A percentile compares a stretch with the other conserved stretches of the same genome.
These are phyloP conservation scores for Coranthus polyacanthus DNA, from an alignment of 2,797 vertebrate genomes.

Conservation along the genomic window DNA sequence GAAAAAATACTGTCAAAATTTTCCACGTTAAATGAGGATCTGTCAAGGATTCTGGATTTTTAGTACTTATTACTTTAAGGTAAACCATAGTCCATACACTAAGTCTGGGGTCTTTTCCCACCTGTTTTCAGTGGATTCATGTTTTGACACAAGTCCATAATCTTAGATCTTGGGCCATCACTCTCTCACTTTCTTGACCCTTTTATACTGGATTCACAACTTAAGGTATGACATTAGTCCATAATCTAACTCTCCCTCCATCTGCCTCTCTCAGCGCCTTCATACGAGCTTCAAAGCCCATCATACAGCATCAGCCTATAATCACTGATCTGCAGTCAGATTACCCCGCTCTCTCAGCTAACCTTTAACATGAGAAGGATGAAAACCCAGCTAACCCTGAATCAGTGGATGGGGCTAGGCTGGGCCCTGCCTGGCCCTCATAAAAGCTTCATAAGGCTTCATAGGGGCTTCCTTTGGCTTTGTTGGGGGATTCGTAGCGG, in stretches of 20 bases:
- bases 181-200: conserved; percentile 67
- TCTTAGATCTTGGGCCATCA: conserved; percentile 58
- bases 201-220: conserved; percentile 71
- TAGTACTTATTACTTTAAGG: conserved; percentile 31
- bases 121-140: conserved; percentile 52
- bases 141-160: conserved; percentile 60
- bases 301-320: conserved; percentile 71
- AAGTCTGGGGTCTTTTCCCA: conserved; percentile 41
- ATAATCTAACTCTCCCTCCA: conserved; percentile 61
- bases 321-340: conserved; percentile 81
- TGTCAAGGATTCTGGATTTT: conserved; percentile 30
- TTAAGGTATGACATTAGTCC: conserved; percentile 71
- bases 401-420: conserved; percentile 73
- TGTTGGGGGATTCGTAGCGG: conserved; percentile 79
- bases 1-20: conserved; percentile 34
- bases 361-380: conserved; percentile 83
- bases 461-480: conserved; percentile 82
- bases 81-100: conserved; percentile 20
- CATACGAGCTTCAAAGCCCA: conserved; percentile 72
- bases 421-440: conserved; percentile 74
- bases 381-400: conserved; percentile 79
- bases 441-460: conserved; percentile 83
- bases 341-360: conserved; percentile 74
- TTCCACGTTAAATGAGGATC: conserved; percentile 46
- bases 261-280: conserved; percentile 55